Conservation (phyloP, 2,888 invertebrate genomes). For the Alentia gelatinosa region DNA sequence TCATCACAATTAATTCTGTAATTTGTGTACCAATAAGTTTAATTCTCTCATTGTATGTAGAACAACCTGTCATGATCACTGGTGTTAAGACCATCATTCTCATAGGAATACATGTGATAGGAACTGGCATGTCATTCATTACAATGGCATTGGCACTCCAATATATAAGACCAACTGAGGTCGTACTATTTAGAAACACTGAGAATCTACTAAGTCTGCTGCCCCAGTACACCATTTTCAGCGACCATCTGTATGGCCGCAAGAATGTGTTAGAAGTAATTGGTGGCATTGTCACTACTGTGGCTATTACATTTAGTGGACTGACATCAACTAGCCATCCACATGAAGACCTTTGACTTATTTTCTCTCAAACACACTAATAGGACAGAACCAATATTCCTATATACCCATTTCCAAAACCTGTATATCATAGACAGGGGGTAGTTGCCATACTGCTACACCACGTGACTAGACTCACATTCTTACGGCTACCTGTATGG, state of each 20-base stretch:
- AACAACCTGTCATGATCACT: background rate
- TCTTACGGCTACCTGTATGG: too few species aligned
- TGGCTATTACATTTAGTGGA: background rate
- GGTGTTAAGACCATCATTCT: background rate
- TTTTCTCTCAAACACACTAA: too few species aligned
- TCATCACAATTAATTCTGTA: background rate
- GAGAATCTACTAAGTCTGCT: background rate
- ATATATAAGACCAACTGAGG: background rate
- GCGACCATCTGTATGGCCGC: background rate
- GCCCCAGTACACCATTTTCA: background rate
- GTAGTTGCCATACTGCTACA: too few species aligned
- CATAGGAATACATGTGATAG: background rate
- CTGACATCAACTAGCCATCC: too few species aligned
- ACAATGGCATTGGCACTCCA: background rate
- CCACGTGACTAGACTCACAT: too few species aligned
- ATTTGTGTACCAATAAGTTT: background rate
- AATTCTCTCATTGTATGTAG: background rate
- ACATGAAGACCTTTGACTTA: too few species aligned
- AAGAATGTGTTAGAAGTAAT: background rate
- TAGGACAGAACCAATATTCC: too few species aligned
- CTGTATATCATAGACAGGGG: too few species aligned
- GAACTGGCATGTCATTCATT: background rate
- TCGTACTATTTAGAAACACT: background rate
- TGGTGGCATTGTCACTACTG: background rate
- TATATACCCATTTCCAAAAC: too few species aligned